Evolutionary conservation across 2,797 vertebrate species (phyloP), one percentile per base, ranked within the genome.

Genomic region (Sebastes trivittatus): DNA sequence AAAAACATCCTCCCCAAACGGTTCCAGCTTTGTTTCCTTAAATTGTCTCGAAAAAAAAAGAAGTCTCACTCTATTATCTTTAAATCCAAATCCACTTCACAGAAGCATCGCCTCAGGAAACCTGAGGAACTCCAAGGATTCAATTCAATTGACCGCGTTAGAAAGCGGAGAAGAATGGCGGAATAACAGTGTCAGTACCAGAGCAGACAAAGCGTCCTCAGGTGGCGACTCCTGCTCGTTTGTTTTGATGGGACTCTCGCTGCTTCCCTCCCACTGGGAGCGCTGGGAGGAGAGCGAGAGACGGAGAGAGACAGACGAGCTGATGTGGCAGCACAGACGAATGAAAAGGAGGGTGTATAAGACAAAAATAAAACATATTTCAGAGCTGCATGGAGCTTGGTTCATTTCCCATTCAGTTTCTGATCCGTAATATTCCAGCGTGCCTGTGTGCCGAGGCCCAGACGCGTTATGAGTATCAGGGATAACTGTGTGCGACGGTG

Each of bases 391-490:
- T 56, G 62, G 77, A 61, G 77, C 89, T 83, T 42, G 77, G 79
- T 93, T 95, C 86, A 87, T 94, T 94, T 92, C 72, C 88, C 82
- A 89, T 94, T 94, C 88, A 81, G 77, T 78, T 89, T 88, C 75
- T 72, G 71, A 92, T 93, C 89, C 90, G 87, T 94, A 92, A 93
- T 93, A 88, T 89, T 93, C 83, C 60, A 75, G 81, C 65, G 63
- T 84, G 85, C 77, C 88, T 88, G 77, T 78, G 84, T 75, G 89
- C 84, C 22, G 59, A 78, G 84, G 77, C 13, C 64, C 81, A 72
- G 86, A 75, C 73, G 6, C 54, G 91, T 92, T 82, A 91, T 85
- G 90, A 88, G 88, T 84, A 87, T 94, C 89, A 76, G 89, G 87
- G 88, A 91, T 93, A 92, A 92, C 82, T 88, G 89, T 82, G 87